Percentiles rank a stretch among this genome's conserved stretches.
These are phyloP conservation scores for Nothoprocta pentlandii DNA, from an alignment of 2,113 vertebrate species.

Conservation along the genomic window DNA sequence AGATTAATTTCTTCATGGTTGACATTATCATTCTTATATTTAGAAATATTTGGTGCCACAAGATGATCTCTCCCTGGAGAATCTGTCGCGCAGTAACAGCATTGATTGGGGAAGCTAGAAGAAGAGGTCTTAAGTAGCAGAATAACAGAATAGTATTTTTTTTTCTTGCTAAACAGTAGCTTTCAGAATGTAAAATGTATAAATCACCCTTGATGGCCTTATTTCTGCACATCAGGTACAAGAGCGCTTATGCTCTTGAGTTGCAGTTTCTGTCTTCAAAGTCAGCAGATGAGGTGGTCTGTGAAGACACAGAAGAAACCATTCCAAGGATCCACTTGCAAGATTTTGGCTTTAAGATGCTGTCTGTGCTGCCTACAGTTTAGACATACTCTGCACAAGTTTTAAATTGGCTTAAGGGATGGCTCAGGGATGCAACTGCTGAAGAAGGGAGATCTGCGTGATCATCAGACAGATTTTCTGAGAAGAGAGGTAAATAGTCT, in stretches of 20 bases:
- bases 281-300: neutral
- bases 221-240: neutral
- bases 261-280: neutral
- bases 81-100: neutral
- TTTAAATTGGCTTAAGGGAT: neutral
- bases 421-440: neutral
- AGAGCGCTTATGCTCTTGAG: neutral
- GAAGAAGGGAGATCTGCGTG: neutral
- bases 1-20: neutral
- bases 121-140: neutral
- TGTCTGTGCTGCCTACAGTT: neutral
- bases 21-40: neutral
- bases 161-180: neutral
- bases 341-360: neutral
- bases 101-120: neutral
- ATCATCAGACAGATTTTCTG: neutral
- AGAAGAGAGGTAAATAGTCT: neutral
- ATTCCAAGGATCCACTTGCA: neutral
- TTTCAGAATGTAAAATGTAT: neutral
- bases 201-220: neutral
- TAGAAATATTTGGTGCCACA: neutral
- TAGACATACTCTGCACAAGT: neutral
- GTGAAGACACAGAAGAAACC: neutral
- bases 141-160: neutral
- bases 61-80: neutral